phyloP scores from a whole-genome alignment of 2,113 vertebrate genomes.

The Apteryx owenii region DNA sequence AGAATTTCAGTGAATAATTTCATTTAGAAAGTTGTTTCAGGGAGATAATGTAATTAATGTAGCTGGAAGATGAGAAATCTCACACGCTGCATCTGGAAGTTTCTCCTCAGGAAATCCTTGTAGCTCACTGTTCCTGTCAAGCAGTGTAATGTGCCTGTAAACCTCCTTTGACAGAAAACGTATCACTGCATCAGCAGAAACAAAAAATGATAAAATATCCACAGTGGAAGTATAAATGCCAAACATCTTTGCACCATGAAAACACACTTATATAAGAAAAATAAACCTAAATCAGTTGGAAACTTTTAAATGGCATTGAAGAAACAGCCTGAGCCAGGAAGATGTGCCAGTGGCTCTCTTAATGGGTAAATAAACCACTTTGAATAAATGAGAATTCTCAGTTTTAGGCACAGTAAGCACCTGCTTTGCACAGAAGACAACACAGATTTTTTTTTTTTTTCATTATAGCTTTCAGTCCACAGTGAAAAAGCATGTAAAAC shows the following conservation, averaged over 20 bases:
- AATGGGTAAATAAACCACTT: neutral
- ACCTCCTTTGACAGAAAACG: conserved; percentile 43
- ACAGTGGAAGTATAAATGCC: neutral
- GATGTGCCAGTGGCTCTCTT: neutral
- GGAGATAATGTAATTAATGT: conserved; percentile 55
- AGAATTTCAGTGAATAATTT: conserved; percentile 52
- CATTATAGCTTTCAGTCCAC: neutral
- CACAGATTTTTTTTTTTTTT: neutral
- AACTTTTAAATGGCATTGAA: neutral
- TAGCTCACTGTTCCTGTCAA: conserved; percentile 44
- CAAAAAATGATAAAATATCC: conserved; percentile 33
- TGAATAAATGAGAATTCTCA: neutral
- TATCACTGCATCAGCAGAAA: conserved; percentile 48
- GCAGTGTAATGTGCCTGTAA: conserved; percentile 26
- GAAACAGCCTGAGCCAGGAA: neutral
- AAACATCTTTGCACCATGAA: neutral
- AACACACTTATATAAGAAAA: neutral
- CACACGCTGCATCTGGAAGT: conserved; percentile 27
- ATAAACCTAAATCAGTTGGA: neutral
- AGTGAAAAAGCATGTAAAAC: neutral
- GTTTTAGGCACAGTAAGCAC: neutral
- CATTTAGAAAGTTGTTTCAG: conserved; percentile 59
- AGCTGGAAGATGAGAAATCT: conserved; percentile 36
- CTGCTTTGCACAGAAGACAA: neutral
- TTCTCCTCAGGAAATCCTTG: conserved; percentile 63